phyloP scores from a whole-genome alignment of 2,113 vertebrate genomes.

The Pycnonotus jocosus region DNA sequence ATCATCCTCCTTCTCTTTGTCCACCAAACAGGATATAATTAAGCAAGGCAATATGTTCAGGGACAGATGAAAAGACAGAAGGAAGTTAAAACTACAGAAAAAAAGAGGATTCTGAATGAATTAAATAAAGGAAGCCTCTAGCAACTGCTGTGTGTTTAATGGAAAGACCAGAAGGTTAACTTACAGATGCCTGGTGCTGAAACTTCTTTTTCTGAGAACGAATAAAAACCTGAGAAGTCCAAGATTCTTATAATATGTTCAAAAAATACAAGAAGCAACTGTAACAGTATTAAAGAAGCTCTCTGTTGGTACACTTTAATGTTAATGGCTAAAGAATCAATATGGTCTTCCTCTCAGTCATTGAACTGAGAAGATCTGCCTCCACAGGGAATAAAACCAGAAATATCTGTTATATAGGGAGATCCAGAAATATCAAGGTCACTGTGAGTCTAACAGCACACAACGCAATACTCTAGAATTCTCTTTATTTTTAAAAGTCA shows the following conservation, averaged over 20 bases:
- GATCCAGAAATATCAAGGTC: background rate
- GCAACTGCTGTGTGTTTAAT: background rate
- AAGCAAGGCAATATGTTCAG: constrained; percentile 17
- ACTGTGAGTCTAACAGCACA: background rate
- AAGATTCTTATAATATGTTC: background rate
- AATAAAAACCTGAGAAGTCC: background rate
- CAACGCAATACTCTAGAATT: background rate
- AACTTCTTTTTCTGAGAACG: background rate
- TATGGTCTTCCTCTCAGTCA: background rate
- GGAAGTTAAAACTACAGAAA: constrained; percentile 1
- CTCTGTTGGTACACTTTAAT: background rate
- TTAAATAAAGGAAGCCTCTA: constrained; percentile 13
- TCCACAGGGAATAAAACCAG: background rate
- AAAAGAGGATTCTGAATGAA: background rate
- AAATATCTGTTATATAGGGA: background rate
- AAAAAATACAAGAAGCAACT: background rate
- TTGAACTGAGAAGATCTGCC: background rate
- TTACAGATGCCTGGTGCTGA: background rate
- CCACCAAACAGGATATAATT: constrained; percentile 21
- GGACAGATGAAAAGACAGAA: constrained; percentile 26
- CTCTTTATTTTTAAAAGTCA: background rate
- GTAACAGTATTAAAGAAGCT: background rate
- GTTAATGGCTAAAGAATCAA: background rate
- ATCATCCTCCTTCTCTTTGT: background rate
- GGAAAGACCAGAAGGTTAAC: background rate